These are phyloP conservation scores for Schlechtendalia chinensis DNA, from an alignment of 1,140 invertebrate species.

Conservation along the genomic window DNA sequence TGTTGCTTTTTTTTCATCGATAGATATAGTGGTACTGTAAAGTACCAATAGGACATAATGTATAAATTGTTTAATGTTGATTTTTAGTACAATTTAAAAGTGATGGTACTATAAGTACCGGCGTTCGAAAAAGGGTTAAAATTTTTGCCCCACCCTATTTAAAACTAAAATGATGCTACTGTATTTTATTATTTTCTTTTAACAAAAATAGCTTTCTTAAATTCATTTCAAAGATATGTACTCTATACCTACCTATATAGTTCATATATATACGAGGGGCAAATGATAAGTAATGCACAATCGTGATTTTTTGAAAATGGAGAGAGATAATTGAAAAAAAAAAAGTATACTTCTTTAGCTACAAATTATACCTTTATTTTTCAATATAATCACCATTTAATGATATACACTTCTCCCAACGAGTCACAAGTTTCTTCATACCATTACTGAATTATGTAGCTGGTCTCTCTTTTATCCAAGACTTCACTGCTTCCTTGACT, in stretches of 20 bases:
- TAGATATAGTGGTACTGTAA: too few species aligned
- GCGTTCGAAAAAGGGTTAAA: not conserved
- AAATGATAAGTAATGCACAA: not conserved
- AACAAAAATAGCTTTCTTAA: too few species aligned
- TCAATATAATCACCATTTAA: not conserved
- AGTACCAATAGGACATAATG: too few species aligned
- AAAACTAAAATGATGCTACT: too few species aligned
- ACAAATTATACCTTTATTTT: not conserved
- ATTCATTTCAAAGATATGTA: too few species aligned
- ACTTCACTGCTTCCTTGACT: not conserved
- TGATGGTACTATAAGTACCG: slow-evolving; percentile 15
- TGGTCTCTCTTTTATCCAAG: not conserved
- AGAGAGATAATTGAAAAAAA: not conserved
- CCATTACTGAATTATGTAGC: not conserved
- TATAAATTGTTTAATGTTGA: not conserved
- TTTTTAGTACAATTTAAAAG: too few species aligned
- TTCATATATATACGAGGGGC: too few species aligned
- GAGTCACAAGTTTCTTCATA: slow-evolving; percentile 1
- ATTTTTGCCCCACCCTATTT: too few species aligned
- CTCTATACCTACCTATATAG: too few species aligned
- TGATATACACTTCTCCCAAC: not conserved
- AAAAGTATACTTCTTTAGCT: not conserved
- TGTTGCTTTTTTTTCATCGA: not conserved
- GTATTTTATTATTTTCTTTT: too few species aligned
- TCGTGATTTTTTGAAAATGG: not conserved